Base-by-base conservation (phyloP, 2,113 vertebrate species). In the Oreochromis niloticus region DNA sequence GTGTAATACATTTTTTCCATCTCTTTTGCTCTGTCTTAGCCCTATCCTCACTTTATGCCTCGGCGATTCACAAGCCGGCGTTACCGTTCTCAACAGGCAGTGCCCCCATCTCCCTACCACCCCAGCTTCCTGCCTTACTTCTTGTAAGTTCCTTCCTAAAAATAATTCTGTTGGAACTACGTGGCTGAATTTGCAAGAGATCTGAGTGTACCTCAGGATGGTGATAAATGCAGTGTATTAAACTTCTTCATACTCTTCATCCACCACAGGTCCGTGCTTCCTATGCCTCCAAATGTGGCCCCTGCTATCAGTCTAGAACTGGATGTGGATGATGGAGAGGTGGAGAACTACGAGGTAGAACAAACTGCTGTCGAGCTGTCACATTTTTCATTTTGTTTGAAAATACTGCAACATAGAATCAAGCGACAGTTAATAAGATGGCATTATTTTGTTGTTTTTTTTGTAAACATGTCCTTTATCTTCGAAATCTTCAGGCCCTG, bases 291-390 rank as follows among this genome's bases (percentile, higher is more conserved):
- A 39, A 96, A 98, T 85, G 97, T 99, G 91, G 97, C 98, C 91
- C 98, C 98, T 83, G 95, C 98, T 86, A 98, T 99, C 95, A 98
- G 97, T 94, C 97, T 99, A 84, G 98, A 99, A 93, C 96, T 99
- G 96, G 98, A 99, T 87, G 98, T 99, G 80, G 98, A 99, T 92
- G 98, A 99, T 50, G 98, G 98, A 82, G 98, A 99, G 92, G 98
- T 99, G 86, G 98, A 99, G 96, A 99, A 99, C 96, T 99, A 99
- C 4, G 98, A 99, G 98, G 98, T 99, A 95, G 88, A 96, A 93
- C 22, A 7, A 63, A 41, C 1, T 19, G 16, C 71, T 41, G 34
- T 16, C 4, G 3, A 34, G 14, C 12, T 9, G 30, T 46, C 17
- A 8, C 11, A 43, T 46, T 30, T 39, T 32, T 22, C 9, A 27